Evolutionary conservation across 2,888 invertebrate genomes (phyloP), one percentile per base, ranked within the genome.

Genomic region (Ophion ellenae): DNA sequence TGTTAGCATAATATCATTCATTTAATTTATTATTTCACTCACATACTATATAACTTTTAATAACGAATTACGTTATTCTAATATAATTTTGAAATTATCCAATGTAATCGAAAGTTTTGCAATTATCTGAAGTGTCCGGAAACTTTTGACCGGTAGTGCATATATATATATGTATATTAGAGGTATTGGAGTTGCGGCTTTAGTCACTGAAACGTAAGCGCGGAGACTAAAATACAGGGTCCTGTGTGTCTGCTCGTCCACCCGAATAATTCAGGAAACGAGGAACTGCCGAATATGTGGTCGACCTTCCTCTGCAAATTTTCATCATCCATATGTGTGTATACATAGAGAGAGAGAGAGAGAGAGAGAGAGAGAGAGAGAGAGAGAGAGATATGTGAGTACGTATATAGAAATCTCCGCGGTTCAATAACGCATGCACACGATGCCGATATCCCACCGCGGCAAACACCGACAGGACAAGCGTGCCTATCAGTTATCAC

Each of bases 301-400:
- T 78, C 75, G 85, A 87, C 86, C 85, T 85, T 76, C 69, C 66
- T 79, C 76, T 57, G 83, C 47, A 78, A 83, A 85, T 83, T 87
- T 85, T 80, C 76, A 36, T 57, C 69, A 28, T 32, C 59, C 20
- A 66, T 61, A 47, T 47, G 28, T n/a, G 47, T 45, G 59, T 40
- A 11, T 71, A 57, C 20, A 70, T 70, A 57, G 17, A 57, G 14
- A 47, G 20, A 10, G 20, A 69, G 0, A 47, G 20, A 10, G 20
- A 69, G 0, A 47, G 20, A 10, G 20, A 69, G 0, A 47, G 20
- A 10, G 20, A 69, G 0, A 47, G 20, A 10, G 20, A 69, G 0
- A 57, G 17, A 57, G 14, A 47, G 20, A 10, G 20, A 69, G 0
- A 47, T 32, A 11, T 14, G 47, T 14, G 47, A 47, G 47, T 61